Base-by-base conservation (phyloP, 2,797 vertebrate species). In the Pangasius mekongensis region DNA sequence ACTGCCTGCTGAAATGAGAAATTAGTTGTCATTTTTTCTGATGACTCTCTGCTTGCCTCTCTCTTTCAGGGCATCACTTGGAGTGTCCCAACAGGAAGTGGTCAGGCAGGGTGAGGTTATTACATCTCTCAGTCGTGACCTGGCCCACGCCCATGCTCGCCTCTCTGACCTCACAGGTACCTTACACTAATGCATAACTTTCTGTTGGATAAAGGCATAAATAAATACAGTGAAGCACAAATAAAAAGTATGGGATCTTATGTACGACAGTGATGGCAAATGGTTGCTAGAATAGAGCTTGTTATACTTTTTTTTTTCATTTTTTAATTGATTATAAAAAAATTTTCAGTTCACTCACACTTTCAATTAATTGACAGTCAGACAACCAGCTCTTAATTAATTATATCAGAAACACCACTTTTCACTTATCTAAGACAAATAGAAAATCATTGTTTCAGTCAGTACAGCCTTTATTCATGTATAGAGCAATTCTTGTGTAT, bases 101-200 rank as follows among this genome's bases (percentile, higher is more conserved):
- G 91, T 92, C 86, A 93, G 93, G 43, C 95, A 95, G 91, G 93
- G 95, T 56, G 93, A 95, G 43, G 0, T 94, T 89, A 95, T 97
- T 52, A 9, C 90, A 27, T 81, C 87, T 9, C 82, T 97, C 16
- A 94, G 90, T 87, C 93, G 87, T 86, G 94, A 96, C 88, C 94
- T 97, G 0, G 90, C 86, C 0, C 92, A 93, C 64, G 93, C 94
- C 86, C 95, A 94, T 16, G 89, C 94, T 93, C 94, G 90, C 20
- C 93, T 97, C 92, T 95, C 95, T 0, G 96, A 96, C 80, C 47
- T 96, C 92, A 96, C 94, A 94, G 97, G 97, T 97, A 84, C 39
- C 2, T 9, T 33, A 83, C 71, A 67, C 36, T 47, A 43, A 18
- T 5, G 9, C 62, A 62, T 33, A 20, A 39, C 49, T 66, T 49